Percentiles rank a stretch among this genome's conserved stretches.
Evolutionary conservation across 2,888 invertebrate genomes (phyloP).

Genomic region (Tipula helvola): DNA sequence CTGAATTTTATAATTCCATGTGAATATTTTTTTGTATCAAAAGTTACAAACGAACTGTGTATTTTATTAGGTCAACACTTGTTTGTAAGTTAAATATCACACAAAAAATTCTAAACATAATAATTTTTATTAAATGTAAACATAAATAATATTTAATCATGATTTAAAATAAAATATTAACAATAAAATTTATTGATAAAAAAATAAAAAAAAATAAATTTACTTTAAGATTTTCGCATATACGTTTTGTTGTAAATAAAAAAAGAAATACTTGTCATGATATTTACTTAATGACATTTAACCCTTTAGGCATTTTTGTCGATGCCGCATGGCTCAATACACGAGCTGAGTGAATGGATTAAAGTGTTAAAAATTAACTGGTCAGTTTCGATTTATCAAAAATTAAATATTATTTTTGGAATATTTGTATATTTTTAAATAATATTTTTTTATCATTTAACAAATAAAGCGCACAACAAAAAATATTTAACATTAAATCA

Average conservation of each 20-base stretch:
- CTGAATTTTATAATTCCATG: not conserved
- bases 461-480: not conserved
- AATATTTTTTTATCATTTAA: not conserved
- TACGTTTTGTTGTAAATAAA: not conserved
- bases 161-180: not conserved
- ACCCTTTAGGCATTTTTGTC: not conserved
- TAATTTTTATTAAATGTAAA: not conserved
- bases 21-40: not conserved
- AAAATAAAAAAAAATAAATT: not conserved
- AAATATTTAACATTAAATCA: not conserved
- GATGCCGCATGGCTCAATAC: not conserved
- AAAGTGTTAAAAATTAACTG: not conserved
- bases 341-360: not conserved
- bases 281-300: not conserved
- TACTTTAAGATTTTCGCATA: not conserved
- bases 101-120: not conserved
- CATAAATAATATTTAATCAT: not conserved
- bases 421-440: not conserved
- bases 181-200: not conserved
- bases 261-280: not conserved
- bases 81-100: not conserved
- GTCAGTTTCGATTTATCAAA: not conserved
- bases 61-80: not conserved
- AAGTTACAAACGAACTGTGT: not conserved
- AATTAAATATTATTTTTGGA: not conserved